A percentile compares a stretch with the other conserved stretches of the same genome.
These are phyloP conservation scores for Agapornis canus DNA, from an alignment of 2,797 vertebrate genomes.

Conservation along the genomic window DNA sequence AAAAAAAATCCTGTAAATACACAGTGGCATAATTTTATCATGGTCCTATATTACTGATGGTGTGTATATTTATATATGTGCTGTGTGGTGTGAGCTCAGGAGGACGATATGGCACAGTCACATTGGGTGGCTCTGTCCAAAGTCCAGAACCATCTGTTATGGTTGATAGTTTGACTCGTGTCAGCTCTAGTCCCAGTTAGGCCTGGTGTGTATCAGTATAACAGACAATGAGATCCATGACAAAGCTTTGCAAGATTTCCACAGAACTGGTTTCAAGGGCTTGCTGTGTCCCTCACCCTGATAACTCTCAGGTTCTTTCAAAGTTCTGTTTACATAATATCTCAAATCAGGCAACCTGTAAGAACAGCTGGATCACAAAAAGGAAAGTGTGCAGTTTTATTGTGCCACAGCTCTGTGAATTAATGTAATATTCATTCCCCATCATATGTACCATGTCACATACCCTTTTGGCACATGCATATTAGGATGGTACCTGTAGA, in stretches of 20 bases:
- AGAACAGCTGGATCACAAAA: neutral
- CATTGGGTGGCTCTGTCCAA: neutral
- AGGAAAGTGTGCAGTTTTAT: neutral
- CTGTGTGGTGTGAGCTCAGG: neutral
- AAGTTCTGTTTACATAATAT: neutral
- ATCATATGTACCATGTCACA: neutral
- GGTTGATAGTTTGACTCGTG: neutral
- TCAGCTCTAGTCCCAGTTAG: fast-evolving
- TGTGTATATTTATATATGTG: neutral
- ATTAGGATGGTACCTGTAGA: neutral
- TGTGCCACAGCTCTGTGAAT: neutral
- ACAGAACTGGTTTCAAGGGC: neutral
- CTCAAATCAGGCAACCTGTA: neutral
- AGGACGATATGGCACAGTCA: neutral
- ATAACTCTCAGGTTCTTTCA: neutral
- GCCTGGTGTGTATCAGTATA: neutral
- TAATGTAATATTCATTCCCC: neutral
- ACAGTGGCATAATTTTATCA: neutral
- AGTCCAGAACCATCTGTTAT: neutral
- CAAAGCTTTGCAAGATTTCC: neutral
- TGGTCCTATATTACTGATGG: neutral
- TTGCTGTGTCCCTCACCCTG: neutral
- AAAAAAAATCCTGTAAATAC: neutral
- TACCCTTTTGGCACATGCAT: neutral
- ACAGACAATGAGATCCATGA: neutral